phyloP scores from a whole-genome alignment of 2,888 invertebrate species.

The Scaptomyza parva region DNA sequence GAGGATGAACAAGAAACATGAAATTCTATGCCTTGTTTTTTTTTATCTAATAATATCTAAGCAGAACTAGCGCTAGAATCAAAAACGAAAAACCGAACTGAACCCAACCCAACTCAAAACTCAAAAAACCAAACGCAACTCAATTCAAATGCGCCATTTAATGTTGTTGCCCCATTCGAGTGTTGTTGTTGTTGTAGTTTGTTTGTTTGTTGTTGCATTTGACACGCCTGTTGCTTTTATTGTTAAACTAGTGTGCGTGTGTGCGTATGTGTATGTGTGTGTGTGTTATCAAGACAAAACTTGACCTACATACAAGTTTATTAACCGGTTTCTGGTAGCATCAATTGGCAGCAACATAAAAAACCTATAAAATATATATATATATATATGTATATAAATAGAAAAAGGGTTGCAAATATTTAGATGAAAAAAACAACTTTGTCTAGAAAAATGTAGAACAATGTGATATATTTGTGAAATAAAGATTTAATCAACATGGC shows the following conservation, averaged over 20 bases:
- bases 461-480: background rate
- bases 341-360: slow-evolving; percentile 32
- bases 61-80: slow-evolving; percentile 44
- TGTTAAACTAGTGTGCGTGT: slow-evolving; percentile 32
- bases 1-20: slow-evolving; percentile 14
- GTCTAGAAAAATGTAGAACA: slow-evolving; percentile 30
- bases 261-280: slow-evolving; percentile 32
- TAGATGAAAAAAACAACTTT: slow-evolving; percentile 31
- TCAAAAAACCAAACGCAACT: slow-evolving; percentile 44
- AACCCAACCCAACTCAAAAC: slow-evolving; percentile 48
- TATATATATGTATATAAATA: no score
- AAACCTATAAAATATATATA: background rate
- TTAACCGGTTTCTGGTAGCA: slow-evolving; percentile 78
- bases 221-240: slow-evolving; percentile 71
- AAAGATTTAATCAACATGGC: background rate
- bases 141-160: slow-evolving; percentile 43
- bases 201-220: slow-evolving; percentile 59
- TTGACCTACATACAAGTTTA: slow-evolving; percentile 83
- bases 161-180: slow-evolving; percentile 19
- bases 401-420: slow-evolving; percentile 60
- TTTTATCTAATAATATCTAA: slow-evolving; percentile 40
- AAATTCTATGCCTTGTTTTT: slow-evolving; percentile 33
- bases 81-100: slow-evolving; percentile 19
- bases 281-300: slow-evolving; percentile 81
- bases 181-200: slow-evolving; percentile 44